Percentiles rank a stretch among this genome's conserved stretches.
These are phyloP conservation scores for Laterallus jamaicensis DNA, from an alignment of 2,113 vertebrate genomes.

Conservation along the genomic window DNA sequence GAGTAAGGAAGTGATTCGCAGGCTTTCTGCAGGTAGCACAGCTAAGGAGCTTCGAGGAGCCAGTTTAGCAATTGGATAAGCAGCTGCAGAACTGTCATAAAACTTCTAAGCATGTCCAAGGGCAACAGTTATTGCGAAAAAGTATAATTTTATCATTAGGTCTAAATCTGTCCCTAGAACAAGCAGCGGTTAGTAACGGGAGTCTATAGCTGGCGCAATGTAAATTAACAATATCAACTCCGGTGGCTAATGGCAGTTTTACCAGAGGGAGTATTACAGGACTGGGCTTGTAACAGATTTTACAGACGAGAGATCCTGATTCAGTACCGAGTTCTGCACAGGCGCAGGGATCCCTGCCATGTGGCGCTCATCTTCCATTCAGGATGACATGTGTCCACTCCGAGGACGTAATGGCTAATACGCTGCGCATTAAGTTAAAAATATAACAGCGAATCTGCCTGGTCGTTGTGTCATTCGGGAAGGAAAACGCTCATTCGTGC, in stretches of 20 bases:
- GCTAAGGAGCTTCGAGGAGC: slow-evolving; percentile 34
- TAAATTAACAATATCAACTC: slow-evolving; percentile 62
- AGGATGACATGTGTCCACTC: slow-evolving; percentile 56
- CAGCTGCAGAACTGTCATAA: slow-evolving; percentile 65
- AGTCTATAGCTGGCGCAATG: slow-evolving; percentile 42
- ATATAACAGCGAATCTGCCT: slow-evolving; percentile 50
- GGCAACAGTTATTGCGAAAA: slow-evolving; percentile 55
- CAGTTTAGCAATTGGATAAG: slow-evolving; percentile 31
- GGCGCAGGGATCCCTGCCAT: slow-evolving; percentile 38
- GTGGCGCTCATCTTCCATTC: slow-evolving; percentile 42
- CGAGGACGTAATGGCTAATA: slow-evolving; percentile 40
- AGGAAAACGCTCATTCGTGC: slow-evolving; percentile 36
- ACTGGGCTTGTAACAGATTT: slow-evolving; percentile 56
- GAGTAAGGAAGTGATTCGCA: not conserved
- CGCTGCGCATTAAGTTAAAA: slow-evolving; percentile 42
- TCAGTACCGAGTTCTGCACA: not conserved
- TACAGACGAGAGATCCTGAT: slow-evolving; percentile 16
- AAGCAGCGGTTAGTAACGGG: slow-evolving; percentile 5
- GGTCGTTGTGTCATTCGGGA: slow-evolving; percentile 21
- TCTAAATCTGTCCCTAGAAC: slow-evolving; percentile 72
- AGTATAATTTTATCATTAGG: slow-evolving; percentile 72
- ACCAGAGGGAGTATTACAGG: slow-evolving; percentile 34
- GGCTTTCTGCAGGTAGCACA: slow-evolving; percentile 55
- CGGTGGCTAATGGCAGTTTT: slow-evolving; percentile 60
- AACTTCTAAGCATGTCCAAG: slow-evolving; percentile 67